These are phyloP conservation scores for Orthosia incerta DNA, from an alignment of 2,888 invertebrate species.

Conservation along the genomic window DNA sequence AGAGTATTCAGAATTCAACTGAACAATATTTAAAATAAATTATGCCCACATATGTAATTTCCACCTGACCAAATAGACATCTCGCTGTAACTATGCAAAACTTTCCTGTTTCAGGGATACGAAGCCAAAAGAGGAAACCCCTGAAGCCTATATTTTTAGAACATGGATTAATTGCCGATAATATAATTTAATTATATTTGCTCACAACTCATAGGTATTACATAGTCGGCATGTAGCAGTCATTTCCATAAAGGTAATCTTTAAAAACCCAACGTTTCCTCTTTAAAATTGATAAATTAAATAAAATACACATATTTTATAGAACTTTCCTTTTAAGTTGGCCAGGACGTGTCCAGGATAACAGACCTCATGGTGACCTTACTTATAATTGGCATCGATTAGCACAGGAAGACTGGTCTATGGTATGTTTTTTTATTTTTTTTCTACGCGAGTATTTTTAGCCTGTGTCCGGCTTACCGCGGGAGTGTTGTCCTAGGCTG, in stretches of 20 bases:
- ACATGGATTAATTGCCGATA: not conserved
- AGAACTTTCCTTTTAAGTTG: not conserved
- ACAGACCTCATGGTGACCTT: constrained; percentile 44
- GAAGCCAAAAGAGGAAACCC: constrained; percentile 8
- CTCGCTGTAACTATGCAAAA: not conserved
- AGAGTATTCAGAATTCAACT: no score
- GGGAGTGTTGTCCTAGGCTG: constrained; percentile 57
- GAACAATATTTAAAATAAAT: not conserved
- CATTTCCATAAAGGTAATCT: not conserved
- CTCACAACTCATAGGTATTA: not conserved
- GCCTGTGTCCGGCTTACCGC: constrained; percentile 65
- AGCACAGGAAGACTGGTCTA: constrained; percentile 88
- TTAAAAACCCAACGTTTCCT: constrained; percentile 7
- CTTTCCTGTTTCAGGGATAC: not conserved
- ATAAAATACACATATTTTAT: not conserved
- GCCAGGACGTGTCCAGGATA: constrained; percentile 30
- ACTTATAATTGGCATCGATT: constrained; percentile 88
- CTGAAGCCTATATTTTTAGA: not conserved
- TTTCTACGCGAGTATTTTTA: constrained; percentile 78
- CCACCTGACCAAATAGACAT: not conserved
- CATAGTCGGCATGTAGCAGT: not conserved
- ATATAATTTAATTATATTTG: not conserved
- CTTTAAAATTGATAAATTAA: not conserved
- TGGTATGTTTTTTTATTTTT: constrained; percentile 73
- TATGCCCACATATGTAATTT: not conserved